A percentile compares a stretch with the other conserved stretches of the same genome.
These are phyloP conservation scores for Hypothenemus hampei DNA, from an alignment of 1,140 invertebrate species.

Conservation along the genomic window DNA sequence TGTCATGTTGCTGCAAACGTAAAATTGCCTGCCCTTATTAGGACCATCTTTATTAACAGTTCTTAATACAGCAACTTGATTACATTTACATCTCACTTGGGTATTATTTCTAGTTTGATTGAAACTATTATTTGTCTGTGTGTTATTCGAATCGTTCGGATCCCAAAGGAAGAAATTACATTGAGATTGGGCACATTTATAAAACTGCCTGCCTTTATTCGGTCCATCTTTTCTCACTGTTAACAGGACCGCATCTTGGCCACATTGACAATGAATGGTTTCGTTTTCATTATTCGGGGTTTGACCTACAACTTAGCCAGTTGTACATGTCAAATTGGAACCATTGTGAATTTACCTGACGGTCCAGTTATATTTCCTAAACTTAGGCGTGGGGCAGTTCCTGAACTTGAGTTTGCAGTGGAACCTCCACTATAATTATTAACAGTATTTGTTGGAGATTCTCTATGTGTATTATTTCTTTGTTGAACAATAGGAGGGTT, in stretches of 20 bases:
- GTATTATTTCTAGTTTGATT: not conserved
- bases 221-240: slow-evolving; percentile 73
- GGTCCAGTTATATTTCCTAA: slow-evolving; percentile 12
- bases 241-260: slow-evolving; percentile 54
- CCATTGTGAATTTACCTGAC: too few relatives aligned
- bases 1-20: slow-evolving; percentile 64
- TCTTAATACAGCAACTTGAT: slow-evolving; percentile 50
- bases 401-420: too few relatives aligned
- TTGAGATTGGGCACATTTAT: slow-evolving; percentile 60
- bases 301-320: too few relatives aligned
- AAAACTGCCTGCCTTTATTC: slow-evolving; percentile 77
- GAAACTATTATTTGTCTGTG: slow-evolving; percentile 22
- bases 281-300: slow-evolving; percentile 42
- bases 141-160: slow-evolving; percentile 42
- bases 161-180: slow-evolving; percentile 79
- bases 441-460: too few relatives aligned
- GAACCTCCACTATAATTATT: too few relatives aligned
- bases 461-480: too few relatives aligned
- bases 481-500: too few relatives aligned
- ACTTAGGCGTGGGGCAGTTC: too few relatives aligned
- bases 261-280: slow-evolving; percentile 56
- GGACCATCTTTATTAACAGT: slow-evolving; percentile 77
- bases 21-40: slow-evolving; percentile 81
- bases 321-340: too few relatives aligned
- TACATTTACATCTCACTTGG: slow-evolving; percentile 49